Conservation (phyloP, 2,113 vertebrate genomes). For the Lepus europaeus region DNA sequence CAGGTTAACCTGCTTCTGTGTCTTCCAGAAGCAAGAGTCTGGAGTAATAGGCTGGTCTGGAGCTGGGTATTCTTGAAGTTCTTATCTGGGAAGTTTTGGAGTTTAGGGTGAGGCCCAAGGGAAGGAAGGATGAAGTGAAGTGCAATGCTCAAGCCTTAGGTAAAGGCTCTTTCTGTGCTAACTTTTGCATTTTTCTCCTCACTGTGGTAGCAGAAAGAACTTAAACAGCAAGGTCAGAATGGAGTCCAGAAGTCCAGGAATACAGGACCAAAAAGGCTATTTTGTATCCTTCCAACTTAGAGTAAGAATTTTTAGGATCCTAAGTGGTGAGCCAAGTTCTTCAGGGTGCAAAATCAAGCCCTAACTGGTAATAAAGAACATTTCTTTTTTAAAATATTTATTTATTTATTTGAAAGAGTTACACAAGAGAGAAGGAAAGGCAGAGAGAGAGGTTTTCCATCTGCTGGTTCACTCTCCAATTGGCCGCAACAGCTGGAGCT, state of each 20-base stretch:
- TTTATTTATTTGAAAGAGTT: too few species aligned
- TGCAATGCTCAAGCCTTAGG: background rate
- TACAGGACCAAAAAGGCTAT: background rate
- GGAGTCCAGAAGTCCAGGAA: background rate
- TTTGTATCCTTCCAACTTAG: background rate
- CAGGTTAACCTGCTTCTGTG: background rate
- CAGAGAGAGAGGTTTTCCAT: too few species aligned
- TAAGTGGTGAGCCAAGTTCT: background rate
- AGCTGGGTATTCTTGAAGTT: background rate
- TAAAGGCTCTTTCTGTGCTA: background rate
- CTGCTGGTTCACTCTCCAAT: too few species aligned
- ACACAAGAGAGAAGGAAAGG: too few species aligned
- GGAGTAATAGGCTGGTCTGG: background rate
- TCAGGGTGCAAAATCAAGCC: background rate
- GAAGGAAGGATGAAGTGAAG: background rate
- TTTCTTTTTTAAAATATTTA: background rate
- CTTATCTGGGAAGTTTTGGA: background rate
- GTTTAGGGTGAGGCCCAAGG: background rate
- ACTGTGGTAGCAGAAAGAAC: background rate
- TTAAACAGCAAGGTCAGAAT: background rate
- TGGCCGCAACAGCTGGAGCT: too few species aligned
- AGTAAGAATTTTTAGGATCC: background rate
- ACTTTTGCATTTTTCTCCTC: conserved; percentile 11
- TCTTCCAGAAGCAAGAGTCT: background rate
- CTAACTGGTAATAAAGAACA: background rate